Evolutionary conservation across 2,797 vertebrate genomes (phyloP), one percentile per base, ranked within the genome.

Genomic region (Phrynocephalus guinanensis): DNA sequence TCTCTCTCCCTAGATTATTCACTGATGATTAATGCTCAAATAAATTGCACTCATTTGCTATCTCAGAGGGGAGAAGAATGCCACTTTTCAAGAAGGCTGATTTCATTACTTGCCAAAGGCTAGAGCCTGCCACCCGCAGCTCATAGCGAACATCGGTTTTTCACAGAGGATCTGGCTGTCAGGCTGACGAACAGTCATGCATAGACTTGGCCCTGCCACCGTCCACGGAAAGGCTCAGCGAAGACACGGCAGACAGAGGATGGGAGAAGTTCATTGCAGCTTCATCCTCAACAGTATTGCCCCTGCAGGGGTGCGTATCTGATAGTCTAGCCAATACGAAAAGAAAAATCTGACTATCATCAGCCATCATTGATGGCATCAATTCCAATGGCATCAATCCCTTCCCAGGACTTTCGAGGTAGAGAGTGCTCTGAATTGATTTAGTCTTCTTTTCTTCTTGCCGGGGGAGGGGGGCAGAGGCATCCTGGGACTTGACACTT

Each of bases 11-110:
- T 76, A 87, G 63, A 83, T 83, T 70, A 83, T 83, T 71, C 18
- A 22, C 18, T 60, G 75, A 70, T 78, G 86, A 87, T 83, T 83
- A 83, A 87, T 70, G 86, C 33, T 71, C 86, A 87, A 78, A 87
- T 87, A 79, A 87, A 87, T 78, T 83, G 75, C 70, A 78, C 79
- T 83, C 81, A 78, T 87, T 83, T 3, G 48, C 81, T 87, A 28
- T 48, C 50, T 71, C 22, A 11, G 56, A 87, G 73, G 67, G 81
- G 66, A 38, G 24, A 77, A 44, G 22, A 78, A 83, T 78, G 73
- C 66, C 44, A 56, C 66, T 87, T 83, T 83, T 87, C 81, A 76
- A 79, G 81, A 78, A 78, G 86, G 81, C 86, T 78, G 86, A 78
- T 87, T 87, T 87, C 81, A 83, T 87, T 70, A 83, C 75, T 78